Conservation (phyloP, 2,113 vertebrate genomes). For the Oceanodroma tethys region DNA sequence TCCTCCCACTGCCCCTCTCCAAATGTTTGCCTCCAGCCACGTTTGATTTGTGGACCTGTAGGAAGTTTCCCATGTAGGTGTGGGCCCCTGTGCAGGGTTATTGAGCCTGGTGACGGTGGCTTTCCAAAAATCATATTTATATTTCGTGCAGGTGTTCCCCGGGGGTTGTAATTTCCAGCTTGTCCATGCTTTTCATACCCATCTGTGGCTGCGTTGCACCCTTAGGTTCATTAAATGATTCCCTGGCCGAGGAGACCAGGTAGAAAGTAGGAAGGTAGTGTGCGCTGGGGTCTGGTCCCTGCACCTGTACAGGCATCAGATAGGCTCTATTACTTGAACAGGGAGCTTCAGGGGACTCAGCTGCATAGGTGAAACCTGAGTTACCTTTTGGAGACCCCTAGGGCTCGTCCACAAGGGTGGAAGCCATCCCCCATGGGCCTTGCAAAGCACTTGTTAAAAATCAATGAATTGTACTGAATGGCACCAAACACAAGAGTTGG, state of each 20-base stretch:
- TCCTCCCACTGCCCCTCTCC: not conserved
- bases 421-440: not conserved
- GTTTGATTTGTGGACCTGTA: not conserved
- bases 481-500: not conserved
- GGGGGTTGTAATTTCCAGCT: not conserved
- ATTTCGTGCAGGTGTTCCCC: not conserved
- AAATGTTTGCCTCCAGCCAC: not conserved
- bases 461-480: not conserved
- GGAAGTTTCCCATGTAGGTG: not conserved
- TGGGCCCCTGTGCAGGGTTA: not conserved
- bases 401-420: not conserved
- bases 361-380: not conserved
- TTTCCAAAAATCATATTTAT: not conserved
- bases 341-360: not conserved
- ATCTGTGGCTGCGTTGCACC: not conserved
- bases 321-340: not conserved
- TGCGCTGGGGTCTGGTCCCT: not conserved
- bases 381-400: not conserved
- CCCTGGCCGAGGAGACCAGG: rapidly evolving
- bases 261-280: not conserved
- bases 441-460: not conserved
- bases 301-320: not conserved
- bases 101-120: not conserved
- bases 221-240: not conserved
- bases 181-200: not conserved